Percentiles rank a stretch among this genome's conserved stretches.
Evolutionary conservation across 2,113 vertebrate genomes (phyloP).

Genomic region (Athene noctua): DNA sequence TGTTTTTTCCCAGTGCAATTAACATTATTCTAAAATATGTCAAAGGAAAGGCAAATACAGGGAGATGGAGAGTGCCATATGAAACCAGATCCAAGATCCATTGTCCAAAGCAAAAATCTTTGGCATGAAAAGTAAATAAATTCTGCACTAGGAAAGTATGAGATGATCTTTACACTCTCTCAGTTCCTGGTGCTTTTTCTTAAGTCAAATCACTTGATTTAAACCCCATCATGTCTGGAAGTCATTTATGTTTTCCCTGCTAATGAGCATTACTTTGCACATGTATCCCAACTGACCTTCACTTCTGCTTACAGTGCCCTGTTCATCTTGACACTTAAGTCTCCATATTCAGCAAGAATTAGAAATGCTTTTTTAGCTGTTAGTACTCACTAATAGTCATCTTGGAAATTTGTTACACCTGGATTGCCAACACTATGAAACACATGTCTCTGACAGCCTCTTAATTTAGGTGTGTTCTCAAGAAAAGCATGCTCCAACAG

Average conservation of each 20-base stretch:
- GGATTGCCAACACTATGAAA: slow-evolving; percentile 8
- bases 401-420: slow-evolving; percentile 41
- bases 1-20: neutral
- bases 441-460: slow-evolving; percentile 24
- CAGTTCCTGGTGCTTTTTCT: neutral
- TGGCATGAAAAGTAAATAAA: neutral
- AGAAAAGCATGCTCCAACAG: slow-evolving; percentile 36
- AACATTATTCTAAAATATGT: neutral
- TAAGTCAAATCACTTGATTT: neutral
- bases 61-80: neutral
- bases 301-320: neutral
- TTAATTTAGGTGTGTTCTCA: slow-evolving; percentile 35
- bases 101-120: neutral
- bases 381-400: slow-evolving; percentile 41
- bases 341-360: slow-evolving; percentile 1
- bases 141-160: neutral
- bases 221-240: neutral
- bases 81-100: neutral
- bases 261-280: neutral
- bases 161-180: neutral
- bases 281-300: neutral
- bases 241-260: neutral
- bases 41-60: neutral
- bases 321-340: neutral
- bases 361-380: slow-evolving; percentile 22